Evolutionary conservation across 2,113 vertebrate genomes (phyloP).

Genomic region (Puffinus mauretanicus): DNA sequence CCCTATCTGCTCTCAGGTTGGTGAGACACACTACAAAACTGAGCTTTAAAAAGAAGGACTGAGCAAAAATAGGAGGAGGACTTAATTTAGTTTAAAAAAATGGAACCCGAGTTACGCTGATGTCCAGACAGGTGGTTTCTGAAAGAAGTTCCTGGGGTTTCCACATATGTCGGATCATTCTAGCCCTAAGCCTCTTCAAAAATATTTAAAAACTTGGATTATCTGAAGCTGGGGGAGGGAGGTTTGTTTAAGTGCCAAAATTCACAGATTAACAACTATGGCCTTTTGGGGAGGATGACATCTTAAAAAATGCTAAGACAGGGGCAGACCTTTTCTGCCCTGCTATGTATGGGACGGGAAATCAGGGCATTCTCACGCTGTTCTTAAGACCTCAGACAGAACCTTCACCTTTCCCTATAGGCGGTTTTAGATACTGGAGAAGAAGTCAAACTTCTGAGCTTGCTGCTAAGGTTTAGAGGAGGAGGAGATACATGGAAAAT

Average conservation of each 20-base stretch:
- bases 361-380: accelerated
- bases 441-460: neutral
- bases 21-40: neutral
- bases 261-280: neutral
- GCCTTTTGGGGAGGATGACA: neutral
- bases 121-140: neutral
- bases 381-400: neutral
- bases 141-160: neutral
- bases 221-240: neutral
- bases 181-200: neutral
- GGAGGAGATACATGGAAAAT: neutral
- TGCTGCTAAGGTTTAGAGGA: neutral
- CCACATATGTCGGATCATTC: neutral
- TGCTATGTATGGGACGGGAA: neutral
- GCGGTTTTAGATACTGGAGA: neutral
- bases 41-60: neutral
- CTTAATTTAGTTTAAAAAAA: neutral
- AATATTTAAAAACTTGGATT: neutral
- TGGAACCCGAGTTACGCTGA: neutral
- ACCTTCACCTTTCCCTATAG: neutral
- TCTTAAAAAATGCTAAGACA: neutral
- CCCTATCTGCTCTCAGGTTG: neutral
- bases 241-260: neutral
- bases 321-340: neutral
- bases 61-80: neutral